Conservation (phyloP, 1,140 invertebrate species). For the Globodera rostochiensis region DNA sequence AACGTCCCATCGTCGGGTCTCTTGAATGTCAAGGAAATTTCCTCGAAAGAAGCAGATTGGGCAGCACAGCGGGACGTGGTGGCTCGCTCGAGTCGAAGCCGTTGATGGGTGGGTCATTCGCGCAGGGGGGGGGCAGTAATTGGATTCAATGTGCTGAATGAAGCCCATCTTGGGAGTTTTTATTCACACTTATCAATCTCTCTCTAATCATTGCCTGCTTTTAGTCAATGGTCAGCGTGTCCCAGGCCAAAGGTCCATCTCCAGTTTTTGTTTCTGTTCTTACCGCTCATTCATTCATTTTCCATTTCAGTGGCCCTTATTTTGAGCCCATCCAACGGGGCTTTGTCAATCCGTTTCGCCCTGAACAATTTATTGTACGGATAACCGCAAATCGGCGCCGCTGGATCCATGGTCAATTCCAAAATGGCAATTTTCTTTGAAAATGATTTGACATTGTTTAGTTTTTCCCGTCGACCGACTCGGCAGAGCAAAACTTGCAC, state of each 20-base stretch:
- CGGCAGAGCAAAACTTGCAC: constrained; percentile 52
- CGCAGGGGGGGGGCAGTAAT: too few relatives aligned
- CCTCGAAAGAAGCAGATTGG: constrained; percentile 29
- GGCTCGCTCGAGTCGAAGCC: constrained; percentile 32
- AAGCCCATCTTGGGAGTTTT: background rate
- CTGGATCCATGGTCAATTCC: constrained; percentile 83
- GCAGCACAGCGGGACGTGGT: constrained; percentile 5
- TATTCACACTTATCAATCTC: background rate
- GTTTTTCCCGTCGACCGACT: constrained; percentile 85
- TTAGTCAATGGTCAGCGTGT: constrained; percentile 28
- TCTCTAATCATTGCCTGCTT: background rate
- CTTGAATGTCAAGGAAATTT: constrained; percentile 33
- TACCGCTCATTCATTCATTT: background rate
- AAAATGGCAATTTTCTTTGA: background rate
- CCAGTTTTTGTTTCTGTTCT: background rate
- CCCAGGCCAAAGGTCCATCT: constrained; percentile 22
- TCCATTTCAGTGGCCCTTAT: background rate
- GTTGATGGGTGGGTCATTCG: background rate
- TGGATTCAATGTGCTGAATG: too few relatives aligned
- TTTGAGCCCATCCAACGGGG: constrained; percentile 21
- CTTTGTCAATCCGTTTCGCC: constrained; percentile 29
- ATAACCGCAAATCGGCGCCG: constrained; percentile 90
- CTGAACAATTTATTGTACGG: constrained; percentile 89
- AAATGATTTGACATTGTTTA: background rate
- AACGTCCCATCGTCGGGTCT: constrained; percentile 35